Evolutionary conservation across 1,140 invertebrate genomes (phyloP).

Genomic region (Polypedilum pembai): DNA sequence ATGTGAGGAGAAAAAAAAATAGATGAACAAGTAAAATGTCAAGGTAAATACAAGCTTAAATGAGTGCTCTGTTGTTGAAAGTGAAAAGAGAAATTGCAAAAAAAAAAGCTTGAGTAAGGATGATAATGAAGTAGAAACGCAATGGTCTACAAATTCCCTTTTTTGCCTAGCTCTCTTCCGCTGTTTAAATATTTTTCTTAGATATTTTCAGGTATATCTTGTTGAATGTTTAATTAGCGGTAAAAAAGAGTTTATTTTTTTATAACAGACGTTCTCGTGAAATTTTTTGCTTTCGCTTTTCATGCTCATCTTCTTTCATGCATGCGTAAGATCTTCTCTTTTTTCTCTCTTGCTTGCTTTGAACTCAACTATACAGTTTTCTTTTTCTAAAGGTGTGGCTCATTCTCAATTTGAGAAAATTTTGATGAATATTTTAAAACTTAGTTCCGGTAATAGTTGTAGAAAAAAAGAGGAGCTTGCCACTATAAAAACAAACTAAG

Average conservation of each 20-base stretch:
- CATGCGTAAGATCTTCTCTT: neutral
- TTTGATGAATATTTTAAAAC: neutral
- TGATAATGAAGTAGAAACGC: neutral
- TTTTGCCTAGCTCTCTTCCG: too few species aligned
- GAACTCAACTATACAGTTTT: neutral
- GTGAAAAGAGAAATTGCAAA: neutral
- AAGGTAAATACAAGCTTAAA: neutral
- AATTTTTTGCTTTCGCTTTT: neutral
- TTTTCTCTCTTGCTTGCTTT: too few species aligned
- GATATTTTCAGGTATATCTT: neutral
- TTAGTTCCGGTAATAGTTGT: neutral
- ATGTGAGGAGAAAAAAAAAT: neutral
- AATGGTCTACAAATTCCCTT: neutral
- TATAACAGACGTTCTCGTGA: neutral
- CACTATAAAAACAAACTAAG: neutral
- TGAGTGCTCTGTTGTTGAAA: neutral
- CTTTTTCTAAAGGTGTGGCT: neutral
- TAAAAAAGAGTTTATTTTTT: neutral
- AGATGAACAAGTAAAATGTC: neutral
- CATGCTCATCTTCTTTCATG: neutral
- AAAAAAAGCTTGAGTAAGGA: neutral
- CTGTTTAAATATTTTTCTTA: neutral
- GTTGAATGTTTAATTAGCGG: constrained; percentile 8
- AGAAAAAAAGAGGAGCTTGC: neutral
- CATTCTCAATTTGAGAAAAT: neutral